phyloP scores from a whole-genome alignment of 2,888 invertebrate genomes.

The Punctoribates punctum region DNA sequence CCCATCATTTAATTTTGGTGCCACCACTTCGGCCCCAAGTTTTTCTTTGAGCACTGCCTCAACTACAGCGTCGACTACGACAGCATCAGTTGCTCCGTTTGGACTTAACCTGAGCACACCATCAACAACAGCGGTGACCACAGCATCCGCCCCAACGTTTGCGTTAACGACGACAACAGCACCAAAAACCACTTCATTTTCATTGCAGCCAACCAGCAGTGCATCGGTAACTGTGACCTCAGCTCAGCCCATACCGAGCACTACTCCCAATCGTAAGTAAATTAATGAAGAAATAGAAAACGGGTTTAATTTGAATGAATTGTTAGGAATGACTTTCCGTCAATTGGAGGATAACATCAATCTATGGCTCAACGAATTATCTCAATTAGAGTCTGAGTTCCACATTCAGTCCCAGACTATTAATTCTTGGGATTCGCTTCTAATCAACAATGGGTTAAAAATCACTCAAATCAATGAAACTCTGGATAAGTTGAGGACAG shows the following conservation, averaged over 20 bases:
- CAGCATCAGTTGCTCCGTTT: constrained; percentile 38
- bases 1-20: neutral
- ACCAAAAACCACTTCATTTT: constrained; percentile 32
- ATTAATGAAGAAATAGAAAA: constrained; percentile 43
- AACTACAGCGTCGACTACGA: constrained; percentile 6
- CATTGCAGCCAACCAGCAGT: constrained; percentile 37
- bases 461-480: constrained; percentile 79
- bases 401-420: constrained; percentile 90
- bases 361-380: constrained; percentile 87
- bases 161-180: constrained; percentile 32
- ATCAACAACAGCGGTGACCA: constrained; percentile 40
- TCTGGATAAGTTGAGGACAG: constrained; percentile 67
- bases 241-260: neutral
- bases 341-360: constrained; percentile 87
- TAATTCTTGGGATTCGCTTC: constrained; percentile 88
- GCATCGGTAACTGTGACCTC: constrained; percentile 44
- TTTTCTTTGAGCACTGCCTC: constrained; percentile 22
- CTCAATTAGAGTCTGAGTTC: constrained; percentile 87
- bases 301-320: neutral
- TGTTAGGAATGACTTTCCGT: constrained; percentile 64
- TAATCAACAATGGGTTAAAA: constrained; percentile 80
- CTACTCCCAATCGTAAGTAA: constrained; percentile 38
- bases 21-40: neutral
- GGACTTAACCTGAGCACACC: constrained; percentile 36
- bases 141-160: constrained; percentile 38